Evolutionary conservation across 2,113 vertebrate genomes (phyloP).

Genomic region (Ptilonorhynchus violaceus): DNA sequence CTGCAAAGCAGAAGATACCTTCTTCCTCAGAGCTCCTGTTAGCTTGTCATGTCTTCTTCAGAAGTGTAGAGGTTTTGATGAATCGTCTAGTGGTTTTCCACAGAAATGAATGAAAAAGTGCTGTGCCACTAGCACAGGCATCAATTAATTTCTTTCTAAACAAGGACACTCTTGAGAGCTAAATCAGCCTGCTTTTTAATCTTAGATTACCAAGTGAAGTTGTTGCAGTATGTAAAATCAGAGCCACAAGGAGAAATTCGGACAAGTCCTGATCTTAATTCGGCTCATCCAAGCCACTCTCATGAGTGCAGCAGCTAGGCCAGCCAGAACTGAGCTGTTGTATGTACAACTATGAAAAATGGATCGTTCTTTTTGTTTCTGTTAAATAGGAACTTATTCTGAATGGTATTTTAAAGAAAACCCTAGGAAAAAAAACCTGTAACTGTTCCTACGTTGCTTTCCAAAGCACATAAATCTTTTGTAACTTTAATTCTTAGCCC

Average conservation of each 20-base stretch:
- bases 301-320: not conserved
- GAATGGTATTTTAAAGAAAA: not conserved
- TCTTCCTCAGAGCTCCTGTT: not conserved
- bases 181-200: not conserved
- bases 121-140: not conserved
- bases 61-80: not conserved
- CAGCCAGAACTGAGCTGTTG: not conserved
- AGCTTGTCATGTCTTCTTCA: not conserved
- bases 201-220: not conserved
- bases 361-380: not conserved
- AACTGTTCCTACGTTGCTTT: not conserved
- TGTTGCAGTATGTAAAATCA: not conserved
- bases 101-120: not conserved
- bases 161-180: not conserved
- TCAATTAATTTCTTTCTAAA: not conserved
- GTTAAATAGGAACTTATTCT: not conserved
- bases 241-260: not conserved
- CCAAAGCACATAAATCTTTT: constrained; percentile 5
- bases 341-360: not conserved
- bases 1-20: not conserved
- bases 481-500: constrained; percentile 16
- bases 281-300: accelerated
- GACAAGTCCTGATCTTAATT: not conserved
- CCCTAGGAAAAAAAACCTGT: not conserved
- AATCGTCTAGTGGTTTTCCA: not conserved